phyloP scores from a whole-genome alignment of 2,888 invertebrate species.

The Lycia hirtaria region DNA sequence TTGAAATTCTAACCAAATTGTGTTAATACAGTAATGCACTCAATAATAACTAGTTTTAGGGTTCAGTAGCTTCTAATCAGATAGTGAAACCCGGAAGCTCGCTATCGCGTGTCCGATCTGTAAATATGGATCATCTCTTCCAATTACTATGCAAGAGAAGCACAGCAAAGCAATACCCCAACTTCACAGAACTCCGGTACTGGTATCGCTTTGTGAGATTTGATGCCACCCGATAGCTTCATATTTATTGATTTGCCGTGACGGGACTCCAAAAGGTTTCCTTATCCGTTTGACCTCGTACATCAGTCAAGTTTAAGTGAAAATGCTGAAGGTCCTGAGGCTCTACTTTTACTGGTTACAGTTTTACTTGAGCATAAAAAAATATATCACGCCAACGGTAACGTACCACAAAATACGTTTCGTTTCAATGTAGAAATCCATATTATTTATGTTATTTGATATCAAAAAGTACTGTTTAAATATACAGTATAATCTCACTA shows the following conservation, averaged over 20 bases:
- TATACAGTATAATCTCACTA: no score
- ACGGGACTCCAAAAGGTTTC: constrained; percentile 44
- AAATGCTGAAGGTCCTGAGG: constrained; percentile 40
- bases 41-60: no score
- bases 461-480: background rate
- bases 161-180: constrained; percentile 43
- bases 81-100: constrained; percentile 26
- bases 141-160: constrained; percentile 35
- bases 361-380: background rate
- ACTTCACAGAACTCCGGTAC: constrained; percentile 39
- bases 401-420: background rate
- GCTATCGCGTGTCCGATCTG: constrained; percentile 29
- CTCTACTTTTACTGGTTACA: constrained; percentile 18
- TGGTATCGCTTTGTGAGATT: constrained; percentile 47
- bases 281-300: constrained; percentile 45
- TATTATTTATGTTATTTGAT: background rate
- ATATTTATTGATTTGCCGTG: constrained; percentile 56
- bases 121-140: constrained; percentile 15
- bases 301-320: constrained; percentile 48
- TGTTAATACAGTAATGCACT: no score
- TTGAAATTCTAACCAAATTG: no score
- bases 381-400: background rate
- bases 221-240: constrained; percentile 51
- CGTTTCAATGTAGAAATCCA: background rate
- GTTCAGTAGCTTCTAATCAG: background rate